phyloP scores from a whole-genome alignment of 37 sponge, comb jelly and placozoan genomes.

The Dysidea cf. avara region DNA sequence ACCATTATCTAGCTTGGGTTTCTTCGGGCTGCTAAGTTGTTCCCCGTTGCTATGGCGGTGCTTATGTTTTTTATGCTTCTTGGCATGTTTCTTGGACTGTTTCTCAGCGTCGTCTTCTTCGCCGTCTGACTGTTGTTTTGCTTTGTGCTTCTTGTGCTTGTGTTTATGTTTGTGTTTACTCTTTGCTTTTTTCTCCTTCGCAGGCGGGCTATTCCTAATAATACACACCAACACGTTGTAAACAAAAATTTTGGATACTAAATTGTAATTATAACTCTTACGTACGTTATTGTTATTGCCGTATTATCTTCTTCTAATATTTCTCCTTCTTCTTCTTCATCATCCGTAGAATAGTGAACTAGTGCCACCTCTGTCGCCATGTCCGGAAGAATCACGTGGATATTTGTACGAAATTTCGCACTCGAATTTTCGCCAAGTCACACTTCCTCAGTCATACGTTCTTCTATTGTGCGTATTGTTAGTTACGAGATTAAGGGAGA shows the following conservation, averaged over 20 bases:
- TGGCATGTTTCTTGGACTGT: constrained; percentile 64
- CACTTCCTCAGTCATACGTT: too few species aligned
- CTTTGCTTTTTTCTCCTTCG: constrained; percentile 54
- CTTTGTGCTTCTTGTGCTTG: constrained; percentile 71
- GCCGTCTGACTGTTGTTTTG: constrained; percentile 20
- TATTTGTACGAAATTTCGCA: too few species aligned
- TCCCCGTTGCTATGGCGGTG: constrained; percentile 3
- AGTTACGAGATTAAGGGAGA: too few species aligned
- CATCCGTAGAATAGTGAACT: constrained; percentile 42
- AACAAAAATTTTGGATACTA: not conserved
- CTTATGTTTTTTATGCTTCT: constrained; percentile 59
- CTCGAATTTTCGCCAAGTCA: too few species aligned
- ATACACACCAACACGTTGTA: not conserved
- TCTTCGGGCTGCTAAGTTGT: too few species aligned
- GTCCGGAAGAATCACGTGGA: too few species aligned
- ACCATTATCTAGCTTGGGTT: too few species aligned
- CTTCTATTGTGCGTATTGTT: too few species aligned
- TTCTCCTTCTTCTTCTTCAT: constrained; percentile 76
- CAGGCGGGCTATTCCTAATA: not conserved
- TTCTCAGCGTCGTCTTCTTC: constrained; percentile 38
- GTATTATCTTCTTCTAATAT: constrained; percentile 61
- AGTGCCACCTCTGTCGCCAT: constrained; percentile 5
- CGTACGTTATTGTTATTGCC: not conserved
- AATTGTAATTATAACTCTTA: not conserved
- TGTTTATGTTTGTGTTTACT: constrained; percentile 87